These are phyloP conservation scores for Amphiura filiformis DNA, from an alignment of 35 echinoderm and acorn worm species.

Conservation along the genomic window DNA sequence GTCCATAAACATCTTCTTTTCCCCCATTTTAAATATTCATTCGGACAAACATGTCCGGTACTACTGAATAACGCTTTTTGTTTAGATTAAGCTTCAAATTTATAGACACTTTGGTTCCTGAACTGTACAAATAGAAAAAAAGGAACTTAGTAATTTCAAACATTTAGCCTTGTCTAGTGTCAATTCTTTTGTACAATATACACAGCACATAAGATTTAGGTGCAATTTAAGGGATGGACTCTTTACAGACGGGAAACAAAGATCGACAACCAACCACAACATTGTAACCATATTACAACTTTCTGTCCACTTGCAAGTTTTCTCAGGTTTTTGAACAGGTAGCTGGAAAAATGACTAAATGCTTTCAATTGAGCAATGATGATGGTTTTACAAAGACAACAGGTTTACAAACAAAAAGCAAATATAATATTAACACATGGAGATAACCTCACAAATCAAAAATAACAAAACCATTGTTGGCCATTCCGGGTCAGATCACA, in stretches of 20 bases:
- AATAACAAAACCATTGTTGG: too few relatives aligned
- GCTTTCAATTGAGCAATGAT: too few relatives aligned
- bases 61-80: background rate
- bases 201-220: background rate
- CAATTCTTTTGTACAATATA: background rate
- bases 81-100: background rate
- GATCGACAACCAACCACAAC: background rate
- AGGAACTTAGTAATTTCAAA: background rate
- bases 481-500: too few relatives aligned
- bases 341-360: too few relatives aligned
- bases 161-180: background rate
- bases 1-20: background rate
- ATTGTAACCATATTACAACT: background rate
- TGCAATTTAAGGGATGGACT: background rate
- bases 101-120: background rate
- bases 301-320: background rate
- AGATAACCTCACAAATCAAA: too few relatives aligned
- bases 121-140: conserved; percentile 5
- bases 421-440: too few relatives aligned
- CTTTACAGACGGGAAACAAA: background rate
- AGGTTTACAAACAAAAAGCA: too few relatives aligned
- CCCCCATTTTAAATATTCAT: background rate
- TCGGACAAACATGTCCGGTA: background rate
- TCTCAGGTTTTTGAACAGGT: too few relatives aligned
- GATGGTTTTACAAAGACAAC: too few relatives aligned